Evolutionary conservation across 2,113 vertebrate genomes (phyloP).

Genomic region (Aleadryas rufinucha): DNA sequence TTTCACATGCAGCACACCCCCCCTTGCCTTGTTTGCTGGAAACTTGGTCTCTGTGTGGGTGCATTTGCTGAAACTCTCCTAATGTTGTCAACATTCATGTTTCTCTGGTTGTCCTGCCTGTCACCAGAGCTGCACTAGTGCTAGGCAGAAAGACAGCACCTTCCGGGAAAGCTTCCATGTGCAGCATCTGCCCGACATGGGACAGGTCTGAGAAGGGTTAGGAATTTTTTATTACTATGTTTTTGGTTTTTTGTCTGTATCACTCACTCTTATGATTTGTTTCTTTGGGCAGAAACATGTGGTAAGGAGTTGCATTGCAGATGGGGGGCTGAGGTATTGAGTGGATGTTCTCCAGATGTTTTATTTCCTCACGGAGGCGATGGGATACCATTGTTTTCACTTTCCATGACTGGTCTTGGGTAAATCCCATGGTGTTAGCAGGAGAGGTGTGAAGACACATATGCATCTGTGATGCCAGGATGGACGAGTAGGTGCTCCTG

Average conservation of each 20-base stretch:
- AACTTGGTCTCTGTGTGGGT: background rate
- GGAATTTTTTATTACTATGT: background rate
- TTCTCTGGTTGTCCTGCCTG: background rate
- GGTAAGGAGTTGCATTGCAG: background rate
- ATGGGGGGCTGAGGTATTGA: background rate
- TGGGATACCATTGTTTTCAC: background rate
- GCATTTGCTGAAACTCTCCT: background rate
- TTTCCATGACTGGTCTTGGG: background rate
- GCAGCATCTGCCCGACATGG: background rate
- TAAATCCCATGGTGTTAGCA: background rate
- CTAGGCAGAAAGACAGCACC: background rate
- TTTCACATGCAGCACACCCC: rapidly evolving
- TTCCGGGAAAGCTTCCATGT: rapidly evolving
- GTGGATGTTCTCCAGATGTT: background rate
- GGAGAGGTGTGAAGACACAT: background rate
- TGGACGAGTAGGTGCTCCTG: background rate
- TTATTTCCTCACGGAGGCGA: background rate
- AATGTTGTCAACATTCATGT: background rate
- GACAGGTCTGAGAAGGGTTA: background rate
- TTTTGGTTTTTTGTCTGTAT: background rate
- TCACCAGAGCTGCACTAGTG: background rate
- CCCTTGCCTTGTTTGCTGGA: background rate
- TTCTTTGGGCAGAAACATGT: background rate
- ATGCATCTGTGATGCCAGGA: background rate
- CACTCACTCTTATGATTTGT: background rate